Evolutionary conservation across 2,888 invertebrate genomes (phyloP).

Genomic region (Aphelenchoides bicaudatus): DNA sequence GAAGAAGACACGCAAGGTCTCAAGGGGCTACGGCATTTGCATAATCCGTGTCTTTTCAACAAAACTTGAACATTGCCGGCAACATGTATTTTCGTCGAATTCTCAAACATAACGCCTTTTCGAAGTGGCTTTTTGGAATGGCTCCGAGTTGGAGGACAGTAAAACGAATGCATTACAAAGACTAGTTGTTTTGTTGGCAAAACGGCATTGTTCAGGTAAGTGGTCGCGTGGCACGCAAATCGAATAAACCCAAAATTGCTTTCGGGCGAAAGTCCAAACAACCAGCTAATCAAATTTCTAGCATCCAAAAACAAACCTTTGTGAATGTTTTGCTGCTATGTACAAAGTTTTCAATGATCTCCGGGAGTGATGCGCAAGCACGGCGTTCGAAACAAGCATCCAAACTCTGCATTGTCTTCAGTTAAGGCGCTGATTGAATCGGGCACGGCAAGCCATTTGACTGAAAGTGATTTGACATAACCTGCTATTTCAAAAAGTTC

Average conservation of each 20-base stretch:
- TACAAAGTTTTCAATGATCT: slow-evolving; percentile 47
- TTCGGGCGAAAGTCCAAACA: background rate
- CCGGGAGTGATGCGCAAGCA: slow-evolving; percentile 44
- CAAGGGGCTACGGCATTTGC: too few relatives aligned
- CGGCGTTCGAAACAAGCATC: slow-evolving; percentile 30
- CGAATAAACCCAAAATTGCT: background rate
- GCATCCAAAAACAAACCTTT: slow-evolving; percentile 35
- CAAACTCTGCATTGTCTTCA: slow-evolving; percentile 29
- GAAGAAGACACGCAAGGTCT: too few relatives aligned
- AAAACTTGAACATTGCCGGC: too few relatives aligned
- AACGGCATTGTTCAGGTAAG: too few relatives aligned
- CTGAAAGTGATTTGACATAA: slow-evolving; percentile 16
- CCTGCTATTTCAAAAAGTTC: background rate
- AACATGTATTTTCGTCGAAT: too few relatives aligned
- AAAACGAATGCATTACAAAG: too few relatives aligned
- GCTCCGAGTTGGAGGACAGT: too few relatives aligned
- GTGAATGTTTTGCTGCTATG: slow-evolving; percentile 47
- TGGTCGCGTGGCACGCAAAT: too few relatives aligned
- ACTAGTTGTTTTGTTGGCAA: too few relatives aligned
- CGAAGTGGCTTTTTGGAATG: too few relatives aligned
- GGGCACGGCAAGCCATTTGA: slow-evolving; percentile 30
- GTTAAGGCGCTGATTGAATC: slow-evolving; percentile 10
- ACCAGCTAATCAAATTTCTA: background rate
- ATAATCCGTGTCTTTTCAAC: too few relatives aligned
- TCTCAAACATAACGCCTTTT: too few relatives aligned